phyloP scores from a whole-genome alignment of 2,888 invertebrate genomes.

The Phaedon cochleariae region DNA sequence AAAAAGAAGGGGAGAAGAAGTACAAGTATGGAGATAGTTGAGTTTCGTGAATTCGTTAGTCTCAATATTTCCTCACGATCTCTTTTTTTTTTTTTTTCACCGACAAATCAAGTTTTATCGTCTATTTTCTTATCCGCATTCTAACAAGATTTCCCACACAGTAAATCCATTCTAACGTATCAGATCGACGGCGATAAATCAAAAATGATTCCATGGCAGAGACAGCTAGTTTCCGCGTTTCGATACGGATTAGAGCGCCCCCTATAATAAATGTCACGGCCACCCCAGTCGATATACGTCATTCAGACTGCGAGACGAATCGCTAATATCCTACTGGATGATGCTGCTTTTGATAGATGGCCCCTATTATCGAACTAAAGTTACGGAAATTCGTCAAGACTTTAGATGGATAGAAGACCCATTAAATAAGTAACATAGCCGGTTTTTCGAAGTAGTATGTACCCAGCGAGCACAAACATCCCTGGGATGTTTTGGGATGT shows the following conservation, averaged over 20 bases:
- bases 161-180: neutral
- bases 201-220: conserved; percentile 23
- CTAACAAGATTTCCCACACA: neutral
- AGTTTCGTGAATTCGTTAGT: no score
- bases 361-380: neutral
- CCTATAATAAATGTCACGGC: conserved; percentile 53
- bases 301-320: conserved; percentile 55
- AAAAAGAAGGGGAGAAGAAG: no score
- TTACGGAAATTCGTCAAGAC: neutral
- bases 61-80: no score
- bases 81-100: no score
- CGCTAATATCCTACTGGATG: conserved; percentile 51
- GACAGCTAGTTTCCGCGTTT: conserved; percentile 38
- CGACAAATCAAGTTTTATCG: neutral
- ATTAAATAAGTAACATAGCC: no score
- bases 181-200: conserved; percentile 14
- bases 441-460: no score
- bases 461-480: no score
- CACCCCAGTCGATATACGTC: conserved; percentile 56
- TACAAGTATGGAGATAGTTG: no score
- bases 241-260: conserved; percentile 44
- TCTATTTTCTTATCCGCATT: neutral
- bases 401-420: no score
- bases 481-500: no score
- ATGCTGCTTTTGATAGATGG: neutral